A percentile compares a stretch with the other conserved stretches of the same genome.
Conservation (phyloP, 37 sponge, comb jelly and placozoan species). For the Ephydatia muelleri region DNA sequence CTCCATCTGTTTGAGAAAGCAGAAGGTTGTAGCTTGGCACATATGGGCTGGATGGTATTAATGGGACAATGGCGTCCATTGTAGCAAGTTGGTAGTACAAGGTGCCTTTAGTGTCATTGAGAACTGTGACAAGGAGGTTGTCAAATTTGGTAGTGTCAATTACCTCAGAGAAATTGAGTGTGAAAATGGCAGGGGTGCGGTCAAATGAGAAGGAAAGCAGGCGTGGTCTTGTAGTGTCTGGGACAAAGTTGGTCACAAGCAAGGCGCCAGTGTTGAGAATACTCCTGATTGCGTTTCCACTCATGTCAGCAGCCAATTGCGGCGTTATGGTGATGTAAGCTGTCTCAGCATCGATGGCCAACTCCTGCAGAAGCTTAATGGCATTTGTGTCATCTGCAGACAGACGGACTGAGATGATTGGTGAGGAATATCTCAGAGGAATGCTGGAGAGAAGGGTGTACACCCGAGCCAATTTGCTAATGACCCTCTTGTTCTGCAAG, state of each 20-base stretch:
- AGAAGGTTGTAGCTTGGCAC: conserved; percentile 62
- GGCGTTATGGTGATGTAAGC: conserved; percentile 53
- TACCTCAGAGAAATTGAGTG: conserved; percentile 87
- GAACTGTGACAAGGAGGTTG: conserved; percentile 73
- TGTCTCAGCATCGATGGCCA: conserved; percentile 71
- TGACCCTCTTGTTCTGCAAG: conserved; percentile 62
- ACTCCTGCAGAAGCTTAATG: conserved; percentile 62
- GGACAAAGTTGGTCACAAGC: conserved; percentile 32
- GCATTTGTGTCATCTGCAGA: conserved; percentile 84
- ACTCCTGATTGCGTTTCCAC: conserved; percentile 41
- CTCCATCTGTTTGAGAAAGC: conserved; percentile 45
- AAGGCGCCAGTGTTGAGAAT: conserved; percentile 25
- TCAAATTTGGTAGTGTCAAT: conserved; percentile 68
- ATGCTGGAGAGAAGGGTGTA: conserved; percentile 32
- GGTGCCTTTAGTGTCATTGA: conserved; percentile 19
- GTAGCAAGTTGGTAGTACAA: conserved; percentile 52
- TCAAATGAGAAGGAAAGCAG: conserved; percentile 76
- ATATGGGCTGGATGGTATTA: conserved; percentile 14
- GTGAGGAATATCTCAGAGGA: conserved; percentile 12
- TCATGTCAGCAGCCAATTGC: conserved; percentile 41
- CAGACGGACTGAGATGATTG: conserved; percentile 49
- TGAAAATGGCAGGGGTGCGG: conserved; percentile 67
- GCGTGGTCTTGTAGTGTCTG: conserved; percentile 68
- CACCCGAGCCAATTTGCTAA: conserved; percentile 30
- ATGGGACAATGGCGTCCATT: conserved; percentile 28